Evolutionary conservation across 30 jellyfish, hydroid and myxozoan genomes (phyloP).

Genomic region (Aurelia coerulea): DNA sequence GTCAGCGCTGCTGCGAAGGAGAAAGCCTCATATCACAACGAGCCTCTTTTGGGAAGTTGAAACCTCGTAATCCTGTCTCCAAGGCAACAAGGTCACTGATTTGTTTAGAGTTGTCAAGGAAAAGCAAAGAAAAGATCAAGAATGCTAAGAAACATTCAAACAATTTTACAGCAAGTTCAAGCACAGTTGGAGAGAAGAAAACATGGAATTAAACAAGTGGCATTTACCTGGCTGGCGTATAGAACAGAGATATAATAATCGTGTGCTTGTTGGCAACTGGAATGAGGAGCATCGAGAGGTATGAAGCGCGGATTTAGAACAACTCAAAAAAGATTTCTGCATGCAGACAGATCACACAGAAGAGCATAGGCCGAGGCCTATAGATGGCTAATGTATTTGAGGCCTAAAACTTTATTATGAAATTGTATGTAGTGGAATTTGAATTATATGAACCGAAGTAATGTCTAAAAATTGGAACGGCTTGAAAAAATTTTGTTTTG

Average conservation of each 20-base stretch:
- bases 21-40: slow-evolving; percentile 7
- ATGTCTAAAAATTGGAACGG: too few relatives aligned
- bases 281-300: slow-evolving; percentile 96
- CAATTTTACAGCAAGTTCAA: neutral
- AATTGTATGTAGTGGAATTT: too few relatives aligned
- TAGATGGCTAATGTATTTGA: too few relatives aligned
- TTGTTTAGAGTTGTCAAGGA: slow-evolving; percentile 31
- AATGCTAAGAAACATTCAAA: too few relatives aligned
- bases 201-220: slow-evolving; percentile 45
- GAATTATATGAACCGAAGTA: too few relatives aligned
- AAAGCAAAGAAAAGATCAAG: neutral
- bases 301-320: neutral
- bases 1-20: slow-evolving; percentile 7
- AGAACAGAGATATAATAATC: slow-evolving; percentile 79
- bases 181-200: neutral
- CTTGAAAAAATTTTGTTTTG: too few relatives aligned
- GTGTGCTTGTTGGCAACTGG: slow-evolving; percentile 95
- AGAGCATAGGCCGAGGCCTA: too few relatives aligned
- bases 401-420: too few relatives aligned
- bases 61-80: neutral
- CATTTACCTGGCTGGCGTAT: slow-evolving; percentile 98
- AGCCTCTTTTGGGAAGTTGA: neutral
- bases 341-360: too few relatives aligned
- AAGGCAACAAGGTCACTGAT: slow-evolving; percentile 13
- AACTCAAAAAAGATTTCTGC: neutral